A percentile compares a stretch with the other conserved stretches of the same genome.
These are phyloP conservation scores for Therioaphis trifolii DNA, from an alignment of 2,888 invertebrate species.

Conservation along the genomic window DNA sequence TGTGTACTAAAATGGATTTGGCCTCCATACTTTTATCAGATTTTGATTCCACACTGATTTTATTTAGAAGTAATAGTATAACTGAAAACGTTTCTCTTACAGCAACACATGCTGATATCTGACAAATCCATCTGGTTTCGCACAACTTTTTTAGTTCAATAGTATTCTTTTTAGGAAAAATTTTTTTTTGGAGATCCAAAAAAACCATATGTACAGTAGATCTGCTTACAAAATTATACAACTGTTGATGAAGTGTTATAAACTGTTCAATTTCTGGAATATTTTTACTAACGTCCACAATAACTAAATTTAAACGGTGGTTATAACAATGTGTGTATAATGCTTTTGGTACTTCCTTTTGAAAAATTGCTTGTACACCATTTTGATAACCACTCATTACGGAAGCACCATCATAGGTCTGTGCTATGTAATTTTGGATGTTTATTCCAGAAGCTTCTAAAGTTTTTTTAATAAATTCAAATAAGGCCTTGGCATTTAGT, in stretches of 20 bases:
- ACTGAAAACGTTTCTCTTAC: too few relatives aligned
- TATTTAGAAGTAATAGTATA: constrained; percentile 3
- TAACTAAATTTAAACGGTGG: constrained; percentile 22
- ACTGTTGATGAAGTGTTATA: too few relatives aligned
- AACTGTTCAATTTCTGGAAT: too few relatives aligned
- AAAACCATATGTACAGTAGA: not conserved
- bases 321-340: constrained; percentile 54
- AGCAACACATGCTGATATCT: constrained; percentile 2
- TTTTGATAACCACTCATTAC: constrained; percentile 42
- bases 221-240: constrained; percentile 5
- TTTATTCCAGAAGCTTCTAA: constrained; percentile 20
- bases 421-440: constrained; percentile 49
- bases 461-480: constrained; percentile 30
- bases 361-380: constrained; percentile 38
- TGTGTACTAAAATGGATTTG: constrained; percentile 21
- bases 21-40: constrained; percentile 19
- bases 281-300: not conserved
- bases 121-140: constrained; percentile 21
- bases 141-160: constrained; percentile 10
- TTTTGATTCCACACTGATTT: too few relatives aligned
- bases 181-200: constrained; percentile 20
- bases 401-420: constrained; percentile 29
- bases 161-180: constrained; percentile 12
- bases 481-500: constrained; percentile 30
- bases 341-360: constrained; percentile 41